Conservation (phyloP, 2,113 vertebrate genomes). For the Pseudorasbora parva region DNA sequence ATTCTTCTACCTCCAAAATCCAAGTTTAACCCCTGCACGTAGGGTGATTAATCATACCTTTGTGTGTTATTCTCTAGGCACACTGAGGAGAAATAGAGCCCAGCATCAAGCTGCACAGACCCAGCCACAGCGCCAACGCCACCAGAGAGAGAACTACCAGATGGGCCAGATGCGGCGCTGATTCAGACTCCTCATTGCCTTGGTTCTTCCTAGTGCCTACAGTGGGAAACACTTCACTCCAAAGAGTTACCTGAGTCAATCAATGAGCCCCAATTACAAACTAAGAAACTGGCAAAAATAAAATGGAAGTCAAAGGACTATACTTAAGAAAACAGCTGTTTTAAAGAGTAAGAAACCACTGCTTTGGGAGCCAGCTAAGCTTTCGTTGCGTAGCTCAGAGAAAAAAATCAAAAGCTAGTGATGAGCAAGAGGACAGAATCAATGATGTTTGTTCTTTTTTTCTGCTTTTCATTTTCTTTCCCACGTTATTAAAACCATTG, state of each 20-base stretch:
- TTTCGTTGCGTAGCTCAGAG: constrained; percentile 64
- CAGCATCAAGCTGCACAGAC: constrained; percentile 70
- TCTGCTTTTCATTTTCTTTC: constrained; percentile 67
- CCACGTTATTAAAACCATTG: constrained; percentile 39
- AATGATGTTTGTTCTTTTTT: constrained; percentile 56
- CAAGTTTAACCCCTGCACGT: neutral
- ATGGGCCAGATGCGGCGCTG: constrained; percentile 92
- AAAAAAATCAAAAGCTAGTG: constrained; percentile 71
- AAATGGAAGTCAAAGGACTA: constrained; percentile 48
- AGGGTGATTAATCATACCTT: neutral
- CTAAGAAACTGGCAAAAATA: constrained; percentile 65
- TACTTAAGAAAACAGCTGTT: constrained; percentile 46
- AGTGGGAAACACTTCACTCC: constrained; percentile 92
- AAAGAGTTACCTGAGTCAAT: constrained; percentile 91
- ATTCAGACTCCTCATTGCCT: constrained; percentile 83
- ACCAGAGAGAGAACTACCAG: constrained; percentile 85
- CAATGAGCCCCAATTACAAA: constrained; percentile 75
- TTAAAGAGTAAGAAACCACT: constrained; percentile 57
- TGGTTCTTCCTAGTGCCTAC: constrained; percentile 97
- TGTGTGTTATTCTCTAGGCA: constrained; percentile 74
- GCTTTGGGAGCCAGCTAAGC: constrained; percentile 63
- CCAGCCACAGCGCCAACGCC: constrained; percentile 78
- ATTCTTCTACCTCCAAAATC: neutral
- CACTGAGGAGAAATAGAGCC: constrained; percentile 88
- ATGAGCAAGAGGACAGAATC: constrained; percentile 66